phyloP scores from a whole-genome alignment of 2,888 invertebrate genomes.

The Formica aserva region DNA sequence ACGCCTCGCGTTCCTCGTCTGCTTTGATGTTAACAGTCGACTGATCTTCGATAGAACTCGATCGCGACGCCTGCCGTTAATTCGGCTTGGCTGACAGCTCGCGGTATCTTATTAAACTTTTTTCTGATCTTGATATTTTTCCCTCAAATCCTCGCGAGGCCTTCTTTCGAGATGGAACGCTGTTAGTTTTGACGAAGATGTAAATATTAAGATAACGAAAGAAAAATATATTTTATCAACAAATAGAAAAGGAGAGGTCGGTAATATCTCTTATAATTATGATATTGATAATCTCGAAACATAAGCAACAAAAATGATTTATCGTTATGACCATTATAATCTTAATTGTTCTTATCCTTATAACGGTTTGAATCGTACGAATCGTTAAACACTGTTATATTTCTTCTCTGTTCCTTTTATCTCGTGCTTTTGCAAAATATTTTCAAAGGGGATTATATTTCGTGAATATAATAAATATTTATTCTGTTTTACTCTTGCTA shows the following conservation, averaged over 20 bases:
- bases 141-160: neutral
- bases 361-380: neutral
- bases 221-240: neutral
- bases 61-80: conserved; percentile 16
- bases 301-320: neutral
- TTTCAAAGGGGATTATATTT: neutral
- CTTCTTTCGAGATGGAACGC: neutral
- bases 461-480: conserved; percentile 31
- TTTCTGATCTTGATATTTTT: neutral
- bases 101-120: conserved; percentile 41
- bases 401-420: neutral
- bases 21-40: conserved; percentile 33
- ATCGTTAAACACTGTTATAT: neutral
- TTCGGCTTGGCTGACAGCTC: conserved; percentile 54
- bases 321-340: neutral
- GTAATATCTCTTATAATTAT: neutral
- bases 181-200: neutral
- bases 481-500: neutral
- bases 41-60: conserved; percentile 17
- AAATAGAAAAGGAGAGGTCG: neutral
- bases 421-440: neutral
- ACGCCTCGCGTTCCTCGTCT: conserved; percentile 29
- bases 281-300: neutral
- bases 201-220: conserved; percentile 1
- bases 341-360: neutral